Evolutionary conservation across 2,113 vertebrate genomes (phyloP).

Genomic region (Pitta sordida): DNA sequence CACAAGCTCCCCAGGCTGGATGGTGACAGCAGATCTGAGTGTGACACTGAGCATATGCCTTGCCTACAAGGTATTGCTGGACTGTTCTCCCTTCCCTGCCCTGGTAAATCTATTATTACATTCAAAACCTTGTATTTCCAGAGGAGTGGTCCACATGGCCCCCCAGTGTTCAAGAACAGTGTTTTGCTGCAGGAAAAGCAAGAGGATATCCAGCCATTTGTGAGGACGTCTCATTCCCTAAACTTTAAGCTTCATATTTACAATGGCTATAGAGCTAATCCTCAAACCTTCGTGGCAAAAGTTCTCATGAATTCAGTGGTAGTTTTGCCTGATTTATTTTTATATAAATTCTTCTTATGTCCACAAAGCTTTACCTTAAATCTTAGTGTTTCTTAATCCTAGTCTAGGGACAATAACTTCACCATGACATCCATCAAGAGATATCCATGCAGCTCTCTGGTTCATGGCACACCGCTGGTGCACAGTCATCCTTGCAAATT

Average conservation of each 20-base stretch:
- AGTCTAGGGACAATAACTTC: not conserved
- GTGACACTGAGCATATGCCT: conserved; percentile 31
- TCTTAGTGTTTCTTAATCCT: not conserved
- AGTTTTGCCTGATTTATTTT: not conserved
- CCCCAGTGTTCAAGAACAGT: not conserved
- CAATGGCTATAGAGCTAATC: not conserved
- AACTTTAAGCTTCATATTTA: not conserved
- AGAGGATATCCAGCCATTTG: not conserved
- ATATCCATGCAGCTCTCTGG: not conserved
- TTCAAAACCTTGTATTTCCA: not conserved
- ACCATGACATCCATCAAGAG: not conserved
- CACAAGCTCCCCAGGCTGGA: not conserved
- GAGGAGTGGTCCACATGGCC: not conserved
- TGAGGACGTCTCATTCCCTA: not conserved
- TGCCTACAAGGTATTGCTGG: not conserved
- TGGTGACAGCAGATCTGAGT: conserved; percentile 21
- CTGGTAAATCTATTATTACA: not conserved
- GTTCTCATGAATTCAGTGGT: not conserved
- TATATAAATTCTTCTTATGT: not conserved
- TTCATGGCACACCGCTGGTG: rapidly evolving
- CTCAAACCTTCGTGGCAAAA: not conserved
- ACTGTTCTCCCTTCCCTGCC: not conserved
- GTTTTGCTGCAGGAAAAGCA: not conserved
- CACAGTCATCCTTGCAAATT: not conserved
- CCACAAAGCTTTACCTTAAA: not conserved